Percentiles rank a stretch among this genome's conserved stretches.
Conservation (phyloP, 2,888 invertebrate genomes). For the Agrochola litura region DNA sequence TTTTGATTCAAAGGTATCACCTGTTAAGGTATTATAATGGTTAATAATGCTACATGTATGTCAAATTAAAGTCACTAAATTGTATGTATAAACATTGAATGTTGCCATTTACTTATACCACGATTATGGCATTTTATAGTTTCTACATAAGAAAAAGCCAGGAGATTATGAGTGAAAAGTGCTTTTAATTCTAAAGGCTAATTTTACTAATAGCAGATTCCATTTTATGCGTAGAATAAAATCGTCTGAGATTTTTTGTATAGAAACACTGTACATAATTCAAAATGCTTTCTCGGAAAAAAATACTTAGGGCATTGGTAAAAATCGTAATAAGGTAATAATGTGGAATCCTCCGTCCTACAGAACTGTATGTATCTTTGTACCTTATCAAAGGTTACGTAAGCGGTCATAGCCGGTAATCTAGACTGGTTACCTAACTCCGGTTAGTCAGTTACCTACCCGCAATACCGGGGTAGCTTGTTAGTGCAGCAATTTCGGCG, state of each 20-base stretch:
- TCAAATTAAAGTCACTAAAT: neutral
- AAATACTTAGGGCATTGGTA: neutral
- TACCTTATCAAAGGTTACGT: slow-evolving; percentile 69
- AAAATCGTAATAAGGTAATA: neutral
- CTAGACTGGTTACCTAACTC: slow-evolving; percentile 60
- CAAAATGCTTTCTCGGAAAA: neutral
- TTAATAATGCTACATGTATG: neutral
- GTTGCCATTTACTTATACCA: neutral
- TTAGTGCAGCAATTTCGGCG: slow-evolving; percentile 3
- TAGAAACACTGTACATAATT: neutral
- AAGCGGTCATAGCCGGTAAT: slow-evolving; percentile 62
- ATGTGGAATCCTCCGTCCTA: slow-evolving; percentile 18
- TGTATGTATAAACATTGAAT: neutral
- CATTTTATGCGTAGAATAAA: neutral
- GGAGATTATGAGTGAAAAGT: neutral
- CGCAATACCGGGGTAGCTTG: slow-evolving; percentile 25
- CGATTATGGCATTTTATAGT: neutral
- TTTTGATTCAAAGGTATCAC: neutral
- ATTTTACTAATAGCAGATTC: neutral
- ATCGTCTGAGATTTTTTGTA: neutral
- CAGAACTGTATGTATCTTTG: slow-evolving; percentile 60
- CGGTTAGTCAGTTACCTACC: slow-evolving; percentile 53
- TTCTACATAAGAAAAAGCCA: neutral
- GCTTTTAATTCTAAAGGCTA: neutral
- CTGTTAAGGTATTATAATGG: neutral